phyloP scores from a whole-genome alignment of 2,888 invertebrate genomes.

The Apamea anceps region DNA sequence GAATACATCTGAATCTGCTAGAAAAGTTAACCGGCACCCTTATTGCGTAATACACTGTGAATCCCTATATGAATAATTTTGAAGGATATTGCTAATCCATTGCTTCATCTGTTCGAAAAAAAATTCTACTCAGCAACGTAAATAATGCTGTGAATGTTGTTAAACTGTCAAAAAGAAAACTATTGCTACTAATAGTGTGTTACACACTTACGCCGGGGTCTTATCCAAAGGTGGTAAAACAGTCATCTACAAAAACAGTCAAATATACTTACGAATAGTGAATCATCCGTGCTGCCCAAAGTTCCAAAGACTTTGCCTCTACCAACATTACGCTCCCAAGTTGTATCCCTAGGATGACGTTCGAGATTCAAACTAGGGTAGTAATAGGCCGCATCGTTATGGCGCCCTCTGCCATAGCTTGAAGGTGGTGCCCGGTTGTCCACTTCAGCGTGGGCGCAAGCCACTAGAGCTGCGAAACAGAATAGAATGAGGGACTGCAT shows the following conservation, averaged over 20 bases:
- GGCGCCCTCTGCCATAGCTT: background rate
- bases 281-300: slow-evolving; percentile 77
- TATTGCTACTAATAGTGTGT: too few relatives aligned
- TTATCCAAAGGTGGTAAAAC: background rate
- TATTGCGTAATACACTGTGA: too few relatives aligned
- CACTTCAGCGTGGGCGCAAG: slow-evolving; percentile 44
- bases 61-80: too few relatives aligned
- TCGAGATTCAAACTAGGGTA: background rate
- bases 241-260: background rate
- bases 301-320: slow-evolving; percentile 75
- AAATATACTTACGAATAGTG: slow-evolving; percentile 76
- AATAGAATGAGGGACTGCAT: slow-evolving; percentile 63
- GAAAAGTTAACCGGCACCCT: background rate
- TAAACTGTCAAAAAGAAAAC: too few relatives aligned
- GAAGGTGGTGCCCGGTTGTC: slow-evolving; percentile 4
- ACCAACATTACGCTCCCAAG: slow-evolving; percentile 67
- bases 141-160: too few relatives aligned
- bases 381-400: slow-evolving; percentile 14
- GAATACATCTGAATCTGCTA: background rate
- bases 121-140: too few relatives aligned
- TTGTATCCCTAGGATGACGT: slow-evolving; percentile 65
- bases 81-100: too few relatives aligned
- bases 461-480: slow-evolving; percentile 56
- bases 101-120: too few relatives aligned
- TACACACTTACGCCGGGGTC: background rate